Conservation (phyloP, 2,888 invertebrate species). For the Autographa pulchrina region DNA sequence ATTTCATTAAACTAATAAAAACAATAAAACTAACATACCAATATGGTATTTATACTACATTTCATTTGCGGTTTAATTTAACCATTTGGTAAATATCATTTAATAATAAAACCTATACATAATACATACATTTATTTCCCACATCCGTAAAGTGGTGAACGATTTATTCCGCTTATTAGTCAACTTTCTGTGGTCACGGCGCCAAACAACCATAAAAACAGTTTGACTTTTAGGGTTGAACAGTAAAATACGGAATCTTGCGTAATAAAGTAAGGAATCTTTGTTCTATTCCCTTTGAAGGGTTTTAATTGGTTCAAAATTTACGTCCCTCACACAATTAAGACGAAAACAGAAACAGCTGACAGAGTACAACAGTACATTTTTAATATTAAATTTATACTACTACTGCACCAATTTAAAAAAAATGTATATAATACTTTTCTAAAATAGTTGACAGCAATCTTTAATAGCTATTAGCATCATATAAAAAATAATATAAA, state of each 20-base stretch:
- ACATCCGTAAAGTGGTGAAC: slow-evolving; percentile 40
- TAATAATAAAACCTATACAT: too few relatives aligned
- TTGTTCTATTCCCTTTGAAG: background rate
- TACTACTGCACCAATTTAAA: too few relatives aligned
- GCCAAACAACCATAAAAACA: slow-evolving; percentile 53
- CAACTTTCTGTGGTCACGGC: slow-evolving; percentile 42
- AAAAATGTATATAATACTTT: too few relatives aligned
- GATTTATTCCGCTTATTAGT: slow-evolving; percentile 40
- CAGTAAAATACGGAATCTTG: background rate
- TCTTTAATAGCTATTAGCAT: too few relatives aligned
- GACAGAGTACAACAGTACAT: too few relatives aligned
- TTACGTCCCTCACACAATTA: background rate
- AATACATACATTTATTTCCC: background rate
- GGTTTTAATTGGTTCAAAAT: background rate
- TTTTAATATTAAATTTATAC: too few relatives aligned
- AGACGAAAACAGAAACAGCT: too few relatives aligned
- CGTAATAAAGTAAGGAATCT: background rate
- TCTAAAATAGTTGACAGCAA: too few relatives aligned
- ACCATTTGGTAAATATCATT: too few relatives aligned
- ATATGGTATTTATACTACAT: background rate
- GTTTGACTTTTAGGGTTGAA: slow-evolving; percentile 36
- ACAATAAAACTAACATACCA: background rate
- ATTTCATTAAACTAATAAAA: too few relatives aligned
- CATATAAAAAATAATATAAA: too few relatives aligned
- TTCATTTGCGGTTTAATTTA: background rate